A percentile compares a stretch with the other conserved stretches of the same genome.
These are phyloP conservation scores for Opisthograptis luteolata DNA, from an alignment of 2,888 invertebrate species.

Conservation along the genomic window DNA sequence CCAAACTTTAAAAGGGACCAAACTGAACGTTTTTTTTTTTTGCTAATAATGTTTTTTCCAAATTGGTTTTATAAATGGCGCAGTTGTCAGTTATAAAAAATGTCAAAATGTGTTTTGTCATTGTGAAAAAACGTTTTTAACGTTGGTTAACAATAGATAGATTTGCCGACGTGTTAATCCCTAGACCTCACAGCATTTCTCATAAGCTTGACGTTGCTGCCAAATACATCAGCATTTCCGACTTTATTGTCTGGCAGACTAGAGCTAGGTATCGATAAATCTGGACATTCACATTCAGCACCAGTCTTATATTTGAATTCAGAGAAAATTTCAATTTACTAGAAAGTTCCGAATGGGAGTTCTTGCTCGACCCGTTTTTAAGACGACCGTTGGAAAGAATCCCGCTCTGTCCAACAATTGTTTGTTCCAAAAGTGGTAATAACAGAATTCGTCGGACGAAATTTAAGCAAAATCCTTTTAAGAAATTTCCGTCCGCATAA, in stretches of 20 bases:
- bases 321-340: conserved; percentile 29
- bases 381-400: conserved; percentile 14
- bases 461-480: conserved; percentile 13
- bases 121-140: no score
- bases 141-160: no score
- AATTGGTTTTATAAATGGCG: no score
- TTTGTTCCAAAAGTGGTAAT: conserved; percentile 24
- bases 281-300: conserved; percentile 21
- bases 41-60: no score
- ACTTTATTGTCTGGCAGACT: conserved; percentile 7
- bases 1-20: no score
- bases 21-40: no score
- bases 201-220: background rate
- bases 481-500: conserved; percentile 6
- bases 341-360: conserved; percentile 24
- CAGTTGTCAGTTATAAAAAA: no score
- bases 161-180: no score
- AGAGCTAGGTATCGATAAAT: conserved; percentile 24
- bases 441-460: conserved; percentile 11
- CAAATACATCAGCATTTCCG: conserved; percentile 14
- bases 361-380: conserved; percentile 16
- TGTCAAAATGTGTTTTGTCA: no score
- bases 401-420: conserved; percentile 10
- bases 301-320: conserved; percentile 18
- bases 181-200: background rate